phyloP scores from a whole-genome alignment of 1,140 invertebrate species.

The Cepaea nemoralis region DNA sequence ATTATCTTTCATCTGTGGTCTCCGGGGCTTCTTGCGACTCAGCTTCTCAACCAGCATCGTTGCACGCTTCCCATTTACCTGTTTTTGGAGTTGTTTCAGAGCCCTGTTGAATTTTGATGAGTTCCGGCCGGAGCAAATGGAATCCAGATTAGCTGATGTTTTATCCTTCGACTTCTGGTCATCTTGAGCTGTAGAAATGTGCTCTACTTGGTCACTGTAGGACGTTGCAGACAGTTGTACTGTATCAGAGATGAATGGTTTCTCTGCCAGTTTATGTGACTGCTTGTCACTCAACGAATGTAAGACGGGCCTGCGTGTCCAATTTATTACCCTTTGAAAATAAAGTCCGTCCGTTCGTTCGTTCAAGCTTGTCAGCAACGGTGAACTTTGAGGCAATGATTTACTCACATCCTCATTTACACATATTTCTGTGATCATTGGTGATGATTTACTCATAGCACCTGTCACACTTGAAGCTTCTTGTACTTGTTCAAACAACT shows the following conservation, averaged over 20 bases:
- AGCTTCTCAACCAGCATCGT: neutral
- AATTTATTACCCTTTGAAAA: too few species aligned
- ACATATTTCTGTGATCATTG: neutral
- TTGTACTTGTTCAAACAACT: too few species aligned
- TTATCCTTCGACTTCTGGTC: neutral
- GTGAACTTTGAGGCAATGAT: neutral
- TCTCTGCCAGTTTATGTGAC: neutral
- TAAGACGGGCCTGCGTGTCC: too few species aligned
- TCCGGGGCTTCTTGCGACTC: neutral
- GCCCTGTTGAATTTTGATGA: neutral
- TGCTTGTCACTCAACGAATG: neutral
- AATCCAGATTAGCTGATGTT: neutral
- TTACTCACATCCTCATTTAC: neutral
- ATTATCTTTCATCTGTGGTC: neutral
- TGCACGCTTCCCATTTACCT: conserved; percentile 1
- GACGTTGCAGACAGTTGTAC: neutral
- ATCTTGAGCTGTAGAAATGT: neutral
- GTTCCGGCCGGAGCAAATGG: neutral
- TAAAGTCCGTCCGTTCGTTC: too few species aligned
- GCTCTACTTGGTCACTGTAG: neutral
- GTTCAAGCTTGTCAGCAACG: neutral
- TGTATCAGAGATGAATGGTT: neutral
- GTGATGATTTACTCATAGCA: too few species aligned
- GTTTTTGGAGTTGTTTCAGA: neutral
- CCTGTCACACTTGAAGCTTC: too few species aligned